These are phyloP conservation scores for Drosophila parvula DNA, from an alignment of 1,140 invertebrate genomes.

Conservation along the genomic window DNA sequence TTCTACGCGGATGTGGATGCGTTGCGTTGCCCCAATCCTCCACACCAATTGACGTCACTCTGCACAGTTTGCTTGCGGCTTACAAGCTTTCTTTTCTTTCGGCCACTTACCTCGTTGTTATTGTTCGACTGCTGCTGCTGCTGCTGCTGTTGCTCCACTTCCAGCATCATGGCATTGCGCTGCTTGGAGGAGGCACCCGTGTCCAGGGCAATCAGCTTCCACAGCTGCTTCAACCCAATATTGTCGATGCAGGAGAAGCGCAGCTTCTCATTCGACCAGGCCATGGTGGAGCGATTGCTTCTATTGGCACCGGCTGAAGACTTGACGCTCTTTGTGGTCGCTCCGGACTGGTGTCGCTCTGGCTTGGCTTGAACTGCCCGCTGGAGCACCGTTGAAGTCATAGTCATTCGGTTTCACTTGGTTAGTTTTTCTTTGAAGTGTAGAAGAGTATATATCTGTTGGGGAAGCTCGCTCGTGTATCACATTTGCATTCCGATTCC, in stretches of 20 bases:
- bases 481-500: conserved; percentile 67
- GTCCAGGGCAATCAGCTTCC: conserved; percentile 83
- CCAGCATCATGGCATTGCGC: conserved; percentile 33
- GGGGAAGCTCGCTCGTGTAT: conserved; percentile 29
- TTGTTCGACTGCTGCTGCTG: conserved; percentile 56
- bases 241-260: conserved; percentile 83
- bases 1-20: conserved; percentile 74
- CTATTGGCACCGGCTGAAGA: conserved; percentile 16
- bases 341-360: conserved; percentile 18
- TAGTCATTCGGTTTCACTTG: conserved; percentile 67
- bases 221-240: conserved; percentile 79
- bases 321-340: conserved; percentile 28
- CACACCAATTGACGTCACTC: conserved; percentile 64
- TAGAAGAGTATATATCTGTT: conserved; percentile 12
- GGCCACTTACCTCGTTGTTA: conserved; percentile 70
- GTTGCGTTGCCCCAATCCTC: conserved; percentile 49
- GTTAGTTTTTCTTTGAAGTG: conserved; percentile 24
- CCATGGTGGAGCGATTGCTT: conserved; percentile 65
- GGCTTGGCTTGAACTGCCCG: conserved; percentile 60
- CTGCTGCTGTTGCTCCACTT: conserved; percentile 53
- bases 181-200: conserved; percentile 54
- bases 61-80: conserved; percentile 34
- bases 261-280: conserved; percentile 82
- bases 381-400: conserved; percentile 82
- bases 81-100: conserved; percentile 62